These are phyloP conservation scores for Mercenaria mercenaria DNA, from an alignment of 1,140 invertebrate species.

Conservation along the genomic window DNA sequence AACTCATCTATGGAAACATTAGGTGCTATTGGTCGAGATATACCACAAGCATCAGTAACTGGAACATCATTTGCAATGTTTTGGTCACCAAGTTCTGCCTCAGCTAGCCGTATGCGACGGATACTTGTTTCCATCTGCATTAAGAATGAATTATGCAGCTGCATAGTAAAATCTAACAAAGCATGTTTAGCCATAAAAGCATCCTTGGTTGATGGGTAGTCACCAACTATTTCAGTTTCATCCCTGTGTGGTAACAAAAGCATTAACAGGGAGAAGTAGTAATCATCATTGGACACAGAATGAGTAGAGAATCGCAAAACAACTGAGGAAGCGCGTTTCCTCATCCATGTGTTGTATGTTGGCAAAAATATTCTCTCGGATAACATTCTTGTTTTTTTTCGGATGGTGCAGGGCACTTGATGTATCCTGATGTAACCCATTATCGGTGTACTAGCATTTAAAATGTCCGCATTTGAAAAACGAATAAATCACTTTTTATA, in stretches of 20 bases:
- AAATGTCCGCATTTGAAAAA: too few species aligned
- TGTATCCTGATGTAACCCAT: too few species aligned
- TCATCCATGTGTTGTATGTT: constrained; percentile 12
- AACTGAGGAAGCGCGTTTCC: neutral
- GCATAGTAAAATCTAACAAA: neutral
- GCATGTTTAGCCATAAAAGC: constrained; percentile 31
- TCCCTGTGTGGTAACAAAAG: neutral
- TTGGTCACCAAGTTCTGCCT: neutral
- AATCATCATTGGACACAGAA: constrained; percentile 27
- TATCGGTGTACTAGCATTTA: too few species aligned
- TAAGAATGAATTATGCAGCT: constrained; percentile 6
- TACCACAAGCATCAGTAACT: neutral
- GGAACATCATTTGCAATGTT: neutral
- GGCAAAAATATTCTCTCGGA: neutral
- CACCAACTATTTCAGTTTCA: constrained; percentile 6
- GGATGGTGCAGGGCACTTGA: neutral
- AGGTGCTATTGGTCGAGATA: too few species aligned
- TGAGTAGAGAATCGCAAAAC: neutral
- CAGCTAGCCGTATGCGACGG: constrained; percentile 2
- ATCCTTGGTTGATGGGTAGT: neutral
- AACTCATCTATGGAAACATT: too few species aligned
- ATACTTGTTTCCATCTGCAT: neutral
- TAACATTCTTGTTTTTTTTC: too few species aligned
- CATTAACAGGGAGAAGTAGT: neutral
- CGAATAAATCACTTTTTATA: too few species aligned